Percentiles rank a stretch among this genome's conserved stretches.
Evolutionary conservation across 2,113 vertebrate genomes (phyloP).

Genomic region (Halichoeres trimaculatus): DNA sequence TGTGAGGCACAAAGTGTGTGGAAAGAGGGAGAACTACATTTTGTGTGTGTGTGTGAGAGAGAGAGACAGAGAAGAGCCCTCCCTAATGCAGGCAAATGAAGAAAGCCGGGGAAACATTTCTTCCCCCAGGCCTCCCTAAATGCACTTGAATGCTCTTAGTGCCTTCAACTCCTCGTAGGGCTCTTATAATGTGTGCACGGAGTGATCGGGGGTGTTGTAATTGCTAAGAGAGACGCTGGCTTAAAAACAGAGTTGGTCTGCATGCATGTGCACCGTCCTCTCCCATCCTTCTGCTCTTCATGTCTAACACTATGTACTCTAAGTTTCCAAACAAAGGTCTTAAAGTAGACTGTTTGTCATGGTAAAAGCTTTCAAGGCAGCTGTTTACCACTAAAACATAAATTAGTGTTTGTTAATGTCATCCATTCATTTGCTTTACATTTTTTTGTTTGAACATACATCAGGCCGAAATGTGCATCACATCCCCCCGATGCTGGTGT

Average conservation of each 20-base stretch:
- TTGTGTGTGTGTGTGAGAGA: slow-evolving; percentile 41
- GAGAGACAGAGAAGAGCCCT: slow-evolving; percentile 24
- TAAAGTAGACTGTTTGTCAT: slow-evolving; percentile 33
- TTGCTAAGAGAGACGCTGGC: slow-evolving; percentile 33
- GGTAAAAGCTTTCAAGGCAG: slow-evolving; percentile 54
- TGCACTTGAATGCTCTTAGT: slow-evolving; percentile 77
- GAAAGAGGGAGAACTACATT: slow-evolving; percentile 41
- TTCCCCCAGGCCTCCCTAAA: slow-evolving; percentile 78
- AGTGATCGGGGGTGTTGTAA: slow-evolving; percentile 57
- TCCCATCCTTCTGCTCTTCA: slow-evolving; percentile 5
- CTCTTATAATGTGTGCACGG: slow-evolving; percentile 58
- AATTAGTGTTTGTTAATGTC: slow-evolving; percentile 14
- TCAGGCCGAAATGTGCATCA: neutral
- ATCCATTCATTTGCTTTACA: neutral
- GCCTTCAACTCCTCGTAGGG: slow-evolving; percentile 61
- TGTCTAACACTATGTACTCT: slow-evolving; percentile 22
- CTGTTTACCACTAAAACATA: slow-evolving; percentile 42
- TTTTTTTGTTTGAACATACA: slow-evolving; percentile 6
- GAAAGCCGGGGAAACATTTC: slow-evolving; percentile 72
- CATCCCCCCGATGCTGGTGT: too few relatives aligned
- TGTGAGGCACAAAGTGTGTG: slow-evolving; percentile 35
- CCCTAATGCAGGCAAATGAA: slow-evolving; percentile 78
- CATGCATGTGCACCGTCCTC: slow-evolving; percentile 17
- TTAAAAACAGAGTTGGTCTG: slow-evolving; percentile 29
- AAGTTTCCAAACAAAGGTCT: slow-evolving; percentile 53